Conservation (phyloP, 1,140 invertebrate species). For the Drosophila guanche region DNA sequence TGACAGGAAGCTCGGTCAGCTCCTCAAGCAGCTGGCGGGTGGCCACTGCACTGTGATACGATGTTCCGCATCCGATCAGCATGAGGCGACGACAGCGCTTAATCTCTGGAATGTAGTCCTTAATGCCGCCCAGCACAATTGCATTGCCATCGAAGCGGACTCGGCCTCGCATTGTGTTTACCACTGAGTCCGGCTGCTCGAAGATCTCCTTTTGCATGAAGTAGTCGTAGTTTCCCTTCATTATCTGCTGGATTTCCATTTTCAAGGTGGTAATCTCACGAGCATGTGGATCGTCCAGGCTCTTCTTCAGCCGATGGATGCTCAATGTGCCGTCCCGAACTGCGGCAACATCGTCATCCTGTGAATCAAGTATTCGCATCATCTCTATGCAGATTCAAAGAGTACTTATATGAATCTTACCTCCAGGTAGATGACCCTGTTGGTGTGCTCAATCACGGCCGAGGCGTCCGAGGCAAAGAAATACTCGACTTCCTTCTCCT, state of each 20-base stretch:
- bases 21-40: constrained; percentile 98
- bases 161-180: constrained; percentile 99
- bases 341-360: constrained; percentile 94
- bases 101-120: constrained; percentile 98
- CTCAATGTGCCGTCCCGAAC: constrained; percentile 95
- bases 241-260: constrained; percentile 99
- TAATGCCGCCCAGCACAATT: constrained; percentile 87
- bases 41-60: constrained; percentile 98
- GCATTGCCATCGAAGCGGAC: constrained; percentile 92
- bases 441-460: constrained; percentile 99
- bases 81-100: constrained; percentile 97
- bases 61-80: constrained; percentile 99
- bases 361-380: not conserved
- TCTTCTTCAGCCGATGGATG: constrained; percentile 94
- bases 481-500: constrained; percentile 98
- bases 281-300: constrained; percentile 92
- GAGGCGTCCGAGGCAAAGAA: constrained; percentile 99
- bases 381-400: not conserved
- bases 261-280: constrained; percentile 98
- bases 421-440: constrained; percentile 96
- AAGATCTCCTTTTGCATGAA: constrained; percentile 99
- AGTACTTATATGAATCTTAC: constrained; percentile 79
- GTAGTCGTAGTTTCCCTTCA: constrained; percentile 99
- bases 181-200: constrained; percentile 99
- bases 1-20: constrained; percentile 98